Conservation (phyloP, 1,140 invertebrate species). For the Octopus sinensis region DNA sequence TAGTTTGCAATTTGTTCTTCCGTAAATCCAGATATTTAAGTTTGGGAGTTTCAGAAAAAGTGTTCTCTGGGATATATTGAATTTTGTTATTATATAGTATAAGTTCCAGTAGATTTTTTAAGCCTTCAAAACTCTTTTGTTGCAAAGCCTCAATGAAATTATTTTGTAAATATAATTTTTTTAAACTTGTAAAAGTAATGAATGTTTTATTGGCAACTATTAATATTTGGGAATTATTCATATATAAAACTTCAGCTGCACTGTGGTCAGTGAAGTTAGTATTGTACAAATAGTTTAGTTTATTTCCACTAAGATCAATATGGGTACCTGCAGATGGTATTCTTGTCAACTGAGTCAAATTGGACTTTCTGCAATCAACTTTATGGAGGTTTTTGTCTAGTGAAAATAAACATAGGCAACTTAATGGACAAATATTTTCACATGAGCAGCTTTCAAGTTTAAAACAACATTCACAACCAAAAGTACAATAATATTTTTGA, state of each 20-base stretch:
- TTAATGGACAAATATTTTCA: conserved; percentile 27
- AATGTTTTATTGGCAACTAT: conserved; percentile 32
- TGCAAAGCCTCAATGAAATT: conserved; percentile 29
- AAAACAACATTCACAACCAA: background rate
- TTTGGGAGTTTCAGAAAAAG: conserved; percentile 24
- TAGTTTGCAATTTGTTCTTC: conserved; percentile 27
- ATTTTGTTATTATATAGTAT: conserved; percentile 37
- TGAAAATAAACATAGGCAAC: conserved; percentile 28
- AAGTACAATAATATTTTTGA: background rate
- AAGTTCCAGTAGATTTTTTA: conserved; percentile 29
- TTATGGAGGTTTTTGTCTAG: conserved; percentile 25
- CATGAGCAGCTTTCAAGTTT: conserved; percentile 30
- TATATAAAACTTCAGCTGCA: conserved; percentile 23
- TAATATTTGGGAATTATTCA: conserved; percentile 38
- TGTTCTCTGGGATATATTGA: conserved; percentile 23
- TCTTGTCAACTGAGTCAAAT: conserved; percentile 15
- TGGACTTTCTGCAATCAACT: conserved; percentile 27
- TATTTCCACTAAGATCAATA: conserved; percentile 38
- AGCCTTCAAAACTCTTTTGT: conserved; percentile 24
- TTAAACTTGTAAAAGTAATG: conserved; percentile 25
- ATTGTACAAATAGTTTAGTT: conserved; percentile 23
- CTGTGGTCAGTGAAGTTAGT: conserved; percentile 26
- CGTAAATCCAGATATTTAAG: conserved; percentile 26
- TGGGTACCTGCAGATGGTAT: conserved; percentile 28
- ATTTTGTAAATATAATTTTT: conserved; percentile 30